Percentiles rank a stretch among this genome's conserved stretches.
phyloP scores from a whole-genome alignment of 2,888 invertebrate species.

The Agrenia bidenticulata region DNA sequence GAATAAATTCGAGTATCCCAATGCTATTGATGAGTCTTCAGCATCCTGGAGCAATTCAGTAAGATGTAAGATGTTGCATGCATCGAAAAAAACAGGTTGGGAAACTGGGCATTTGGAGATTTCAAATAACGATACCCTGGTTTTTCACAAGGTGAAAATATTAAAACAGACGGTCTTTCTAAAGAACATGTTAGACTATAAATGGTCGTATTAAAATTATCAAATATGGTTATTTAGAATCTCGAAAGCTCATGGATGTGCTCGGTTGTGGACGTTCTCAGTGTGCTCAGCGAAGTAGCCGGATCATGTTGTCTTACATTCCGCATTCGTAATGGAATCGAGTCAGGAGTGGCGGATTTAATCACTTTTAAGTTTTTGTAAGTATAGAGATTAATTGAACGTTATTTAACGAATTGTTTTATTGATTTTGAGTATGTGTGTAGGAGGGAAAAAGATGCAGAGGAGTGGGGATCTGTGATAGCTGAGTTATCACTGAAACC shows the following conservation, averaged over 20 bases:
- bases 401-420: conserved; percentile 10
- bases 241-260: conserved; percentile 45
- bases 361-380: conserved; percentile 47
- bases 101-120: conserved; percentile 47
- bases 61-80: conserved; percentile 34
- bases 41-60: conserved; percentile 46
- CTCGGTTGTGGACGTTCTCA: conserved; percentile 41
- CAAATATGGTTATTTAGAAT: conserved; percentile 18
- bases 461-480: conserved; percentile 45
- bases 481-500: conserved; percentile 38
- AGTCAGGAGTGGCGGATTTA: conserved; percentile 47
- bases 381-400: not conserved
- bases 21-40: conserved; percentile 43
- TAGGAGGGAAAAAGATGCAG: conserved; percentile 46
- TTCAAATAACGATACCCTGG: conserved; percentile 47
- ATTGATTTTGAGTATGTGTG: conserved; percentile 3
- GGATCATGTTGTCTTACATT: conserved; percentile 37
- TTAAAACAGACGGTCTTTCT: not conserved
- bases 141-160: conserved; percentile 46
- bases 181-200: not conserved
- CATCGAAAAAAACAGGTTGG: conserved; percentile 31
- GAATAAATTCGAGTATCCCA: conserved; percentile 41
- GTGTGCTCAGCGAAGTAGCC: conserved; percentile 38
- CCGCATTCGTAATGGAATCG: conserved; percentile 47
- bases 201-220: not conserved